A percentile compares a stretch with the other conserved stretches of the same genome.
These are phyloP conservation scores for Pogonocherus hispidulus DNA, from an alignment of 2,888 invertebrate species.

Conservation along the genomic window DNA sequence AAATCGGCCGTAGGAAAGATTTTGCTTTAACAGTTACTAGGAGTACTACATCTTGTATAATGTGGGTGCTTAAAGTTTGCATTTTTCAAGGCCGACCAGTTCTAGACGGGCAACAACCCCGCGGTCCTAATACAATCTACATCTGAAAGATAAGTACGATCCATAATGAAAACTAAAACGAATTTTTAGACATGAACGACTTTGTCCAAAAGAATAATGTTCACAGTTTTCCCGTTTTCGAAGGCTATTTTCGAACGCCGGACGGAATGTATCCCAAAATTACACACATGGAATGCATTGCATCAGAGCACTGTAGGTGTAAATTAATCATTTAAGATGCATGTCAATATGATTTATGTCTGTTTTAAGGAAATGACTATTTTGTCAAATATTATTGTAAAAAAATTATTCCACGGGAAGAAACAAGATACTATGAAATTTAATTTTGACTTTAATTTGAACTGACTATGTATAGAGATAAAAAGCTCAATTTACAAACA, in stretches of 20 bases:
- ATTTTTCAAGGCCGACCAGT: conserved; percentile 57
- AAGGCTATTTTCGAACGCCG: conserved; percentile 47
- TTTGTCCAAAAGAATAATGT: conserved; percentile 11
- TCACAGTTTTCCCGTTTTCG: conserved; percentile 23
- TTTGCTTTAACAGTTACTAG: conserved; percentile 9
- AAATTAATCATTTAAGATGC: conserved; percentile 21
- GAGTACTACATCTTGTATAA: conserved; percentile 27
- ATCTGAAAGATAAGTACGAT: conserved; percentile 46
- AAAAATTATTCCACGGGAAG: too few relatives aligned
- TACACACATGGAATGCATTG: conserved; percentile 43
- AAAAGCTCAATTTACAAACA: too few relatives aligned
- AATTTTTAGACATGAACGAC: background rate
- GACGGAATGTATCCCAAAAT: conserved; percentile 34
- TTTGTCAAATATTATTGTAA: too few relatives aligned
- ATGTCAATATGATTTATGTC: conserved; percentile 39
- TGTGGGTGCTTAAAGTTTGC: conserved; percentile 51
- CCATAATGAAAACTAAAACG: conserved; percentile 29
- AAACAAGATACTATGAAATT: too few relatives aligned
- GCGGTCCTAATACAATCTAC: conserved; percentile 36
- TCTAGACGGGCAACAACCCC: conserved; percentile 57
- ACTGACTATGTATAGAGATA: too few relatives aligned
- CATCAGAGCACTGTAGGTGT: conserved; percentile 27
- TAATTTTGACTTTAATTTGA: too few relatives aligned
- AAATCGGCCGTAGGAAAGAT: background rate
- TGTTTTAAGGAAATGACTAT: background rate